Conservation (phyloP, 2,113 vertebrate species). For the Mugil cephalus region DNA sequence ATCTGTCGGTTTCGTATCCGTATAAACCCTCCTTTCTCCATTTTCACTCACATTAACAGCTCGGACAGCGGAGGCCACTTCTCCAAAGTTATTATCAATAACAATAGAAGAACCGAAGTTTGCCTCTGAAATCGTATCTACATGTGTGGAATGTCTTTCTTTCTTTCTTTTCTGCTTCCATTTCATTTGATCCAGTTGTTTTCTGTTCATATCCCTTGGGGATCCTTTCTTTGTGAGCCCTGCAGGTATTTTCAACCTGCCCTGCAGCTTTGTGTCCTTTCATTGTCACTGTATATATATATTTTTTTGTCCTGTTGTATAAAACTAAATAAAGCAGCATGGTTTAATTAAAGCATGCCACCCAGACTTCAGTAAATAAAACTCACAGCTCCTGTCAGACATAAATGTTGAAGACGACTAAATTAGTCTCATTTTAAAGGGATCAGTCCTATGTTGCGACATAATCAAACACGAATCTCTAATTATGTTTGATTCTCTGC, state of each 20-base stretch:
- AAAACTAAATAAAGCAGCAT: constrained; percentile 24
- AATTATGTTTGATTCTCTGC: not conserved
- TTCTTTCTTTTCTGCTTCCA: not conserved
- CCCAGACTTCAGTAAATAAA: constrained; percentile 9
- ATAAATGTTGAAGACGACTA: constrained; percentile 7
- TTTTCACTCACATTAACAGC: not conserved
- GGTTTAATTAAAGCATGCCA: constrained; percentile 36
- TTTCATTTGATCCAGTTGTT: not conserved
- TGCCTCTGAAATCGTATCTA: not conserved
- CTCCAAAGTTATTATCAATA: too few species aligned
- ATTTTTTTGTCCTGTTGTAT: not conserved
- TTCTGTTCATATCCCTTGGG: not conserved
- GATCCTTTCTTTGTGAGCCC: constrained; percentile 20
- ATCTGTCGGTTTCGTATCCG: not conserved
- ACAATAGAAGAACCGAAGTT: not conserved
- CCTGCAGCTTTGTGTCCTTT: constrained; percentile 26
- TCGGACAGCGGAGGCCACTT: not conserved
- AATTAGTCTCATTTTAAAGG: constrained; percentile 12
- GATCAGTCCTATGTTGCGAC: not conserved
- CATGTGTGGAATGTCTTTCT: not conserved
- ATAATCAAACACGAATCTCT: not conserved
- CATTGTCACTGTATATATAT: constrained; percentile 5
- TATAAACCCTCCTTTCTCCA: not conserved
- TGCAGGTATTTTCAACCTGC: constrained; percentile 30
- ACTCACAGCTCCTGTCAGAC: constrained; percentile 4